Conservation (phyloP, 2,797 vertebrate species). For the Sibirionetta formosa region DNA sequence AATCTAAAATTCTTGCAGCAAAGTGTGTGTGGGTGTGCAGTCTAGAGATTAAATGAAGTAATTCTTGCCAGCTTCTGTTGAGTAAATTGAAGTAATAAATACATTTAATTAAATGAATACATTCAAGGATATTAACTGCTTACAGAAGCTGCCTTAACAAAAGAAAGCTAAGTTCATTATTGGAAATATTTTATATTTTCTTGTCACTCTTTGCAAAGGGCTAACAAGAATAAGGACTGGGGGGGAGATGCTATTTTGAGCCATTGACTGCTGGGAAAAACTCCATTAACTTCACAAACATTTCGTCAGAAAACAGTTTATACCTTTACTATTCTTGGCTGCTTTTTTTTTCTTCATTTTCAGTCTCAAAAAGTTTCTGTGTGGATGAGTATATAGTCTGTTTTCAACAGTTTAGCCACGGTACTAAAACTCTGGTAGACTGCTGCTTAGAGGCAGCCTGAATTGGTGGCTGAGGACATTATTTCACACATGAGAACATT, state of each 20-base stretch:
- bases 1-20: constrained; percentile 42
- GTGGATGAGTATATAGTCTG: background rate
- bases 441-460: background rate
- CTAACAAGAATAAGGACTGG: background rate
- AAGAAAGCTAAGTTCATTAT: background rate
- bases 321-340: background rate
- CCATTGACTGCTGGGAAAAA: background rate
- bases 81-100: constrained; percentile 67
- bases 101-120: constrained; percentile 51
- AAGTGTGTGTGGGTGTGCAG: constrained; percentile 58
- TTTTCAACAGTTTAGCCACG: background rate
- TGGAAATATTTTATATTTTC: background rate
- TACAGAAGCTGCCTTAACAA: background rate
- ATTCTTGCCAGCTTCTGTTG: constrained; percentile 52
- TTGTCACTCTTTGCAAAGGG: background rate
- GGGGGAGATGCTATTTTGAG: background rate
- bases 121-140: constrained; percentile 36
- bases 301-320: background rate
- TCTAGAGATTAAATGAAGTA: constrained; percentile 48
- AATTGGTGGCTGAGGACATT: background rate
- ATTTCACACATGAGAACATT: background rate
- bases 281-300: background rate
- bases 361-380: background rate
- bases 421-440: background rate
- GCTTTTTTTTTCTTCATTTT: constrained; percentile 30